A percentile compares a stretch with the other conserved stretches of the same genome.
Conservation (phyloP, 2,113 vertebrate genomes). For the Sigmodon hispidus region DNA sequence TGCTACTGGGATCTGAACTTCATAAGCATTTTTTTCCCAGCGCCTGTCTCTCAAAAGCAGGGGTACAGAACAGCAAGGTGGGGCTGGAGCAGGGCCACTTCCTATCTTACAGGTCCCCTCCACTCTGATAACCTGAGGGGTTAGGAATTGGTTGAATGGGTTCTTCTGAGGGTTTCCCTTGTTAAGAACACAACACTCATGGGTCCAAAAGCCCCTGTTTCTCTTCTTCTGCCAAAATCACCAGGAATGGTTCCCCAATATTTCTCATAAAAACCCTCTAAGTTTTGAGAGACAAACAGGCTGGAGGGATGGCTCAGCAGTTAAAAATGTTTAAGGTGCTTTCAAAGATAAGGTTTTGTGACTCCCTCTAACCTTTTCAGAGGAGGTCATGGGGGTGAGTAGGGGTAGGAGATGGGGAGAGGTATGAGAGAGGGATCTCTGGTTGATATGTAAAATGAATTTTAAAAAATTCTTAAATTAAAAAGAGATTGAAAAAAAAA, state of each 20-base stretch:
- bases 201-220: background rate
- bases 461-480: too few species aligned
- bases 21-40: background rate
- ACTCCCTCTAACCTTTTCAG: too few species aligned
- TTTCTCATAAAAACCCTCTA: background rate
- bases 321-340: background rate
- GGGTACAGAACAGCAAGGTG: background rate
- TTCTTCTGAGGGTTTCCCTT: background rate
- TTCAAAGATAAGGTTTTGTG: background rate
- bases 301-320: background rate
- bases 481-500: too few species aligned
- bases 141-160: background rate
- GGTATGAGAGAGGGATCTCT: too few species aligned
- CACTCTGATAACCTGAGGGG: background rate
- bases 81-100: too few species aligned
- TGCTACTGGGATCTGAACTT: background rate
- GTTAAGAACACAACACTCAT: background rate
- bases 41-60: background rate
- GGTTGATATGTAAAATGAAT: too few species aligned
- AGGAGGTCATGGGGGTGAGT: too few species aligned
- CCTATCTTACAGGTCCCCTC: background rate
- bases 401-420: too few species aligned
- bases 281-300: background rate
- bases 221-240: background rate
- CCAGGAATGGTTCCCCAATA: background rate